phyloP scores from a whole-genome alignment of 2,888 invertebrate genomes.

The Capitulum mitella region DNA sequence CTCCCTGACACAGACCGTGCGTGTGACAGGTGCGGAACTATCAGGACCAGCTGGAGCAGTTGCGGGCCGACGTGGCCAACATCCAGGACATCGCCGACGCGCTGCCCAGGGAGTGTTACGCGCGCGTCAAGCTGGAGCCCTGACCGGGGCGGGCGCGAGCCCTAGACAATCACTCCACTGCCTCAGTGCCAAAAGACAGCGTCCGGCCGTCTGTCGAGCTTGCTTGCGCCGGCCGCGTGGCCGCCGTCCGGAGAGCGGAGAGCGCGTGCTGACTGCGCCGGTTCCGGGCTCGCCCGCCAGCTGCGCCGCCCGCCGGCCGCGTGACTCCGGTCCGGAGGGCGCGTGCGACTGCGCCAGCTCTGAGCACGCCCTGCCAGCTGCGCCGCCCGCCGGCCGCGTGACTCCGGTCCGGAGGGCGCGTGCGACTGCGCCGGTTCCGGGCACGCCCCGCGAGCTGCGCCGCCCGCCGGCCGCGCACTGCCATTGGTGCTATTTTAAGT shows the following conservation, averaged over 20 bases:
- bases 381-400: too few relatives aligned
- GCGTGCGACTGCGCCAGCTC: too few relatives aligned
- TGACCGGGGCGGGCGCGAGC: conserved; percentile 15
- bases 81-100: conserved; percentile 70
- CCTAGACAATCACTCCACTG: not conserved
- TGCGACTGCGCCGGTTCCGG: too few relatives aligned
- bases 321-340: too few relatives aligned
- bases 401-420: too few relatives aligned
- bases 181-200: conserved; percentile 22
- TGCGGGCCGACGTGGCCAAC: conserved; percentile 70
- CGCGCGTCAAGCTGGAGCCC: conserved; percentile 34
- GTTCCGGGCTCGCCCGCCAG: too few relatives aligned
- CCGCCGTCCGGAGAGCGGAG: too few relatives aligned
- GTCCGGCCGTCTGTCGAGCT: not conserved
- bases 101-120: conserved; percentile 54
- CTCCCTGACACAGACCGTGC: not conserved
- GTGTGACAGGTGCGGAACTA: conserved; percentile 67
- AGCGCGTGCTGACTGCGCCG: too few relatives aligned
- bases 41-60: conserved; percentile 61
- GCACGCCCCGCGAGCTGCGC: not conserved
- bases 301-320: too few relatives aligned
- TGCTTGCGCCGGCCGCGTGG: not conserved
- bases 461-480: not conserved
- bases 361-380: too few relatives aligned
- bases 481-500: conserved; percentile 22